Evolutionary conservation across 2,797 vertebrate genomes (phyloP).

Genomic region (Sebastes hubbsi): DNA sequence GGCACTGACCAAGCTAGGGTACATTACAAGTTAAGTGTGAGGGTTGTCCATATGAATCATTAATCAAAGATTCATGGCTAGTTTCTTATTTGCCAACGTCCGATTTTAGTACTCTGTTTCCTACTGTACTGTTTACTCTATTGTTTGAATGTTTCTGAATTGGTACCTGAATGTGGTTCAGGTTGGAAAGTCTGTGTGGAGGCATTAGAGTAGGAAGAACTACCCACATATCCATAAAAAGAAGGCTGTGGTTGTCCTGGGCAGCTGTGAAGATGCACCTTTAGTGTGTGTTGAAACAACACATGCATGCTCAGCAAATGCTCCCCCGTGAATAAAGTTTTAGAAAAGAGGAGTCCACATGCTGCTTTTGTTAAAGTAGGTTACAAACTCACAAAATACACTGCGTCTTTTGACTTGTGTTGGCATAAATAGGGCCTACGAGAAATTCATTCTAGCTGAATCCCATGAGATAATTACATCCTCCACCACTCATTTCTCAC

Average conservation of each 20-base stretch:
- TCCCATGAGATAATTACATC: slow-evolving; percentile 47
- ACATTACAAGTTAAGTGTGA: background rate
- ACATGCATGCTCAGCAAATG: slow-evolving; percentile 24
- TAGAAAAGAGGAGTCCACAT: background rate
- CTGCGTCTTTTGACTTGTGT: background rate
- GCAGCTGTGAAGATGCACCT: background rate
- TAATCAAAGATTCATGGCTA: background rate
- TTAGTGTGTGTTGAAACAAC: background rate
- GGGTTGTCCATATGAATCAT: background rate
- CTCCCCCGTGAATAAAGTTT: background rate
- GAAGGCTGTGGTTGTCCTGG: background rate
- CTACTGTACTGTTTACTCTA: background rate
- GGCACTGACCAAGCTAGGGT: background rate
- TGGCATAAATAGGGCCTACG: slow-evolving; percentile 15
- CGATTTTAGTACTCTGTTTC: background rate
- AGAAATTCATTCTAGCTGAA: slow-evolving; percentile 35
- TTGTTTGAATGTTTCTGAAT: background rate
- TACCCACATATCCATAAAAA: background rate
- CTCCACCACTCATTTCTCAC: slow-evolving; percentile 46
- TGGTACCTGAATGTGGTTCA: background rate
- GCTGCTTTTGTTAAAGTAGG: slow-evolving; percentile 45
- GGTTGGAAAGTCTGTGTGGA: background rate
- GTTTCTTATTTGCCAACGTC: background rate
- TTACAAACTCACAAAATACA: slow-evolving; percentile 16
- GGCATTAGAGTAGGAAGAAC: background rate